Percentiles rank a stretch among this genome's conserved stretches.
Conservation (phyloP, 2,113 vertebrate species). For the Emydocephalus ijimae region DNA sequence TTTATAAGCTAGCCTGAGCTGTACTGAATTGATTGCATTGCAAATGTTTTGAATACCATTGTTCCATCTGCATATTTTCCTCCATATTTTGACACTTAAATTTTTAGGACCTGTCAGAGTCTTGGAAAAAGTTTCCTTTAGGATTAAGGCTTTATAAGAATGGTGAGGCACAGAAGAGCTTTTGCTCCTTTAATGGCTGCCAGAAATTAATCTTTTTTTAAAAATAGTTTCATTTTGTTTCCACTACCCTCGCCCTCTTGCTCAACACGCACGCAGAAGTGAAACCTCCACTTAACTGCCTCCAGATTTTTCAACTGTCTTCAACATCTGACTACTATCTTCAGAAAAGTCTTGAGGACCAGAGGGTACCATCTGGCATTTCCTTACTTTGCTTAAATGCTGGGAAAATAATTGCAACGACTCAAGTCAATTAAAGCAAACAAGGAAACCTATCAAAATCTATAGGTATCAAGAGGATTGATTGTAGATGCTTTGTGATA, state of each 20-base stretch:
- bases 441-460: neutral
- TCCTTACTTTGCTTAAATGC: constrained; percentile 26
- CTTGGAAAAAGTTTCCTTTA: constrained; percentile 38
- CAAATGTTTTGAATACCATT: constrained; percentile 62
- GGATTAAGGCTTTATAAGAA: constrained; percentile 29
- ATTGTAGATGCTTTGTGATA: neutral
- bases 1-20: constrained; percentile 53
- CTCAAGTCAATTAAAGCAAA: constrained; percentile 22
- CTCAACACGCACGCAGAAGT: constrained; percentile 58
- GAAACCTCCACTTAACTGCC: constrained; percentile 57
- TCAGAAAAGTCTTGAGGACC: constrained; percentile 42
- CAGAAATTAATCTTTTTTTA: constrained; percentile 57
- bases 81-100: constrained; percentile 14
- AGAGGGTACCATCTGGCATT: constrained; percentile 32
- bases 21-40: constrained; percentile 52
- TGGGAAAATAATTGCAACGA: constrained; percentile 20
- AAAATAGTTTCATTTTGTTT: constrained; percentile 51
- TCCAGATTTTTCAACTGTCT: constrained; percentile 34
- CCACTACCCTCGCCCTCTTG: constrained; percentile 46
- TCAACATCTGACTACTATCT: constrained; percentile 50
- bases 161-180: constrained; percentile 15
- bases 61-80: constrained; percentile 56
- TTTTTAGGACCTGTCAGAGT: constrained; percentile 10
- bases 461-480: neutral
- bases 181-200: constrained; percentile 45